Base-by-base conservation (phyloP, 1,140 invertebrate genomes). In the Adelges cooleyi region DNA sequence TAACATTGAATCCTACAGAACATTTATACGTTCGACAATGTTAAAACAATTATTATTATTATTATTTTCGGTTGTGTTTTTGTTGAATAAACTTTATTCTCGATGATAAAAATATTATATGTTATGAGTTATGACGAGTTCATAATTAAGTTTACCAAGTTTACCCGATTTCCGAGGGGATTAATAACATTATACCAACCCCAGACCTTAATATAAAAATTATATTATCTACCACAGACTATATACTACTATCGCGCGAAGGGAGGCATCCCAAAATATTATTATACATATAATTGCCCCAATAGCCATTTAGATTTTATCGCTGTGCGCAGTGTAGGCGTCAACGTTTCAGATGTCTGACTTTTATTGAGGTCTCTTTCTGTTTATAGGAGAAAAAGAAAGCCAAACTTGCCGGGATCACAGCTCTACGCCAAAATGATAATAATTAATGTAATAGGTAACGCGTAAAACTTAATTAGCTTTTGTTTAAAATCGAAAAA, bases 241-340 rank as follows among this genome's bases (percentile, higher is more conserved):
- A 44, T 40, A 42, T 13, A 42, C 27, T 46, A 42, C n/a, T 15
- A 25, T 29, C 13, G 23, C 22, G n/a, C 38, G 18, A 27, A 29
- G 13, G 56, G 42, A 62, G 42, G 22, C n/a, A n/a, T 11, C 25
- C 15, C 22, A 11, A 20, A 33, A 36, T 29, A 25, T n/a, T n/a
- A n/a, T n/a, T n/a, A n/a, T n/a, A n/a, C 25, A 48, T 62, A 62
- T 62, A 62, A 62, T 62, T 62, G 56, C 42, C 33, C 11, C 2
- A 46, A 62, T 48, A 46, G 44, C 25, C 56, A 48, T 62, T 62
- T 33, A 62, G 56, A 62, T 62, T 62, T 62, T 48, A 62, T 62
- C 42, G 56, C 46, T 62, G 44, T 33, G 33, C 56, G 46, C 29
- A 33, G 5, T 33, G 40, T 9, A 40, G 52, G 54, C 54, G 54